These are phyloP conservation scores for Amphipoea oculea DNA, from an alignment of 2,888 invertebrate species.

Conservation along the genomic window DNA sequence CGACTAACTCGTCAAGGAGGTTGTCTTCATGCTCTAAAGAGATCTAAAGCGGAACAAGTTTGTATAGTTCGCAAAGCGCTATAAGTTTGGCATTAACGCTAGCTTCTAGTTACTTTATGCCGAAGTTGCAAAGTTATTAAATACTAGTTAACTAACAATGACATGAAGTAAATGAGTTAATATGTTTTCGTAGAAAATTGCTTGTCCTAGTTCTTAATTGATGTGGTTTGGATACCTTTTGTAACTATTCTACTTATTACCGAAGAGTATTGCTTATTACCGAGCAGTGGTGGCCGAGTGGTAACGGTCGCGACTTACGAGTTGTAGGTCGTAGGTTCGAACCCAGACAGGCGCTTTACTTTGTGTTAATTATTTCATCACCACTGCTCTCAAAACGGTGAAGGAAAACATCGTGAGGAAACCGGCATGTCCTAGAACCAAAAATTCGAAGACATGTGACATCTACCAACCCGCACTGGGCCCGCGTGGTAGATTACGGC, in stretches of 20 bases:
- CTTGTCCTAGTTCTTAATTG: conserved; percentile 14
- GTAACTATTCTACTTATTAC: background rate
- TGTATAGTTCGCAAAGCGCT: conserved; percentile 38
- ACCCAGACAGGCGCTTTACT: no score
- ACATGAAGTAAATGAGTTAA: conserved; percentile 48
- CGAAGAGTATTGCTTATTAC: background rate
- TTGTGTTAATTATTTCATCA: no score
- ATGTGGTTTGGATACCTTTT: background rate
- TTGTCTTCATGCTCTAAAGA: conserved; percentile 42
- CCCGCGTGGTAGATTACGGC: no score
- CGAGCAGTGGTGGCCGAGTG: no score
- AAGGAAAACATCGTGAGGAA: no score
- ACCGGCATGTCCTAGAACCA: no score
- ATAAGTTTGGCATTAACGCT: conserved; percentile 49
- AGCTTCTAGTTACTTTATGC: conserved; percentile 39
- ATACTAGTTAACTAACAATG: conserved; percentile 54
- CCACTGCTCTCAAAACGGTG: no score
- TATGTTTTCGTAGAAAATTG: conserved; percentile 43
- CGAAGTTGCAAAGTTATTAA: conserved; percentile 60
- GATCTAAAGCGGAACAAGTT: conserved; percentile 39
- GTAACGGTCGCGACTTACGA: no score
- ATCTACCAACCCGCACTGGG: no score
- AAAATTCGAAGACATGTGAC: no score
- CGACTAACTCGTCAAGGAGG: conserved; percentile 16
- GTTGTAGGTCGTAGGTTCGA: no score